Percentiles rank a stretch among this genome's conserved stretches.
Conservation (phyloP, 2,113 vertebrate species). For the Sinocyclocheilus anshuiensis region DNA sequence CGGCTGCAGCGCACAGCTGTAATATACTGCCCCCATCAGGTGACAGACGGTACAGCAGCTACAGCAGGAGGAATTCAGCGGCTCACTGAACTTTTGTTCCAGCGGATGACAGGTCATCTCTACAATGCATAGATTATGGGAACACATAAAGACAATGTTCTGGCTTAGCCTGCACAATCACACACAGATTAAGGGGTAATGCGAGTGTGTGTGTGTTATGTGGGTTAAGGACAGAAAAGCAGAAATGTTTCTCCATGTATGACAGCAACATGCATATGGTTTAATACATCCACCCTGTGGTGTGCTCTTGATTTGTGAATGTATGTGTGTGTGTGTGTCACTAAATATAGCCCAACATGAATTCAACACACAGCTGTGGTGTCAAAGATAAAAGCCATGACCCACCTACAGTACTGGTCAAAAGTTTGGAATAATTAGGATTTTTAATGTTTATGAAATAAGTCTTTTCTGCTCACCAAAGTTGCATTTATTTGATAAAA, state of each 20-base stretch:
- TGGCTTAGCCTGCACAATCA: constrained; percentile 56
- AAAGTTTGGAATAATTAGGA: not conserved
- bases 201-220: constrained; percentile 21
- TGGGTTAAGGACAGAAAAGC: not conserved
- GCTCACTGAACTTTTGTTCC: not conserved
- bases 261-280: not conserved
- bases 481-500: not conserved
- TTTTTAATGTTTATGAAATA: not conserved
- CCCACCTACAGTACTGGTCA: not conserved
- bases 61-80: not conserved
- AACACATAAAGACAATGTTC: not conserved
- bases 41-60: not conserved
- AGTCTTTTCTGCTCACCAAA: not conserved
- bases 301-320: constrained; percentile 18
- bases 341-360: constrained; percentile 53
- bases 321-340: constrained; percentile 6
- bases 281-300: not conserved
- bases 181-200: constrained; percentile 58
- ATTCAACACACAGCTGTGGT: constrained; percentile 66
- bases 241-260: not conserved
- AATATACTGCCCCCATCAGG: constrained; percentile 19
- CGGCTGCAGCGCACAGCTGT: not conserved
- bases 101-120: not conserved
- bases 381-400: constrained; percentile 56
- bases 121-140: not conserved